phyloP scores from a whole-genome alignment of 2,113 vertebrate species.

The Tringa solitaria region DNA sequence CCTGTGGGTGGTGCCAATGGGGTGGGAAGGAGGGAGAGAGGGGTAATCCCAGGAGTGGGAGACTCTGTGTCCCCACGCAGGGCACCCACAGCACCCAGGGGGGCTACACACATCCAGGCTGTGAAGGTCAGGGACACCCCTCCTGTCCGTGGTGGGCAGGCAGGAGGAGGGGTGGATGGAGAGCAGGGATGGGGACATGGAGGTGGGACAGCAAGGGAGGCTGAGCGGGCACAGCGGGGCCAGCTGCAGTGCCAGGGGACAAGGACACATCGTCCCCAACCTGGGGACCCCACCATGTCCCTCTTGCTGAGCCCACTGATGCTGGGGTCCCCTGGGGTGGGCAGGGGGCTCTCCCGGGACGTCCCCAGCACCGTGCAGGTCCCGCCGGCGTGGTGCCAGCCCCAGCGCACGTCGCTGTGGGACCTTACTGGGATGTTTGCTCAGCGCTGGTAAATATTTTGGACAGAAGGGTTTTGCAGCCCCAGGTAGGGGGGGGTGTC shows the following conservation, averaged over 20 bases:
- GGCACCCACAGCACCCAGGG: neutral
- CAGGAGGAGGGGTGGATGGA: neutral
- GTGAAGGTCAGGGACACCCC: neutral
- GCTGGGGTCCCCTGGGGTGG: neutral
- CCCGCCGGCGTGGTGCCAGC: fast-evolving
- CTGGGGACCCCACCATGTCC: fast-evolving
- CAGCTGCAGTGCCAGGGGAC: no score
- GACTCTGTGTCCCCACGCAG: fast-evolving
- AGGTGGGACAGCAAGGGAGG: neutral
- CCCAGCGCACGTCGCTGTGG: fast-evolving
- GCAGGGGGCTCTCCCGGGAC: neutral
- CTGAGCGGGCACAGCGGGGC: neutral
- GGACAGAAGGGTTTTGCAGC: neutral
- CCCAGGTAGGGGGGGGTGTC: neutral
- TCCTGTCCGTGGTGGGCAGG: fast-evolving
- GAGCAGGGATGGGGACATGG: neutral
- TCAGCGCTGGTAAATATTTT: neutral
- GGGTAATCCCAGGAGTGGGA: neutral
- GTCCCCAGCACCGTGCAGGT: no score
- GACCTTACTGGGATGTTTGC: neutral
- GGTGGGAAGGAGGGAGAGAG: neutral
- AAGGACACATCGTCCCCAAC: fast-evolving
- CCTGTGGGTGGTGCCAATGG: neutral
- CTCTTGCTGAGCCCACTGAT: neutral
- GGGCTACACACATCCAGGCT: no score